These are phyloP conservation scores for Caenorhabditis auriculariae DNA, from an alignment of 2,888 invertebrate genomes.

Conservation along the genomic window DNA sequence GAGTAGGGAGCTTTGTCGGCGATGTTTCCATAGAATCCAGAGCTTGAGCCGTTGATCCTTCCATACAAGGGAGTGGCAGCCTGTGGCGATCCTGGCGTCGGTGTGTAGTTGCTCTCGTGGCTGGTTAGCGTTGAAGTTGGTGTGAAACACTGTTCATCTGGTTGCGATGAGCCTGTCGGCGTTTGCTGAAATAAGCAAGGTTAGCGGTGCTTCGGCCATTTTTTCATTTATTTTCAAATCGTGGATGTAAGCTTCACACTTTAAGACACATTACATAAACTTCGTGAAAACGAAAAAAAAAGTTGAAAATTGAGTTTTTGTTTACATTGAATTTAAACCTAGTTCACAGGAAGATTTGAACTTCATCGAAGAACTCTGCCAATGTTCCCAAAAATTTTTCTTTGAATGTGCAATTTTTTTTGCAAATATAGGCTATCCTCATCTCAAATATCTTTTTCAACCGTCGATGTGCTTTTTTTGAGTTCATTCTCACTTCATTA, in stretches of 20 bases:
- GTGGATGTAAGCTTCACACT: too few species aligned
- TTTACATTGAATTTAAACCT: background rate
- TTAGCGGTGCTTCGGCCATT: too few species aligned
- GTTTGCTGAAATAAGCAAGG: too few species aligned
- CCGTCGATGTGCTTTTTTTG: background rate
- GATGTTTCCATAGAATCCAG: constrained; percentile 31
- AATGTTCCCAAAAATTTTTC: too few species aligned
- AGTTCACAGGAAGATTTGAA: background rate
- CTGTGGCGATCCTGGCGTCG: constrained; percentile 47
- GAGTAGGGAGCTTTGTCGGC: constrained; percentile 32
- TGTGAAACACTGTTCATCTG: constrained; percentile 50
- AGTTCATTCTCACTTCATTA: background rate
- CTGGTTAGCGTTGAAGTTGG: constrained; percentile 51
- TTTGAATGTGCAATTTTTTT: too few species aligned
- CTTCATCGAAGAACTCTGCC: background rate
- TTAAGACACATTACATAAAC: too few species aligned
- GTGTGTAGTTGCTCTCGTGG: constrained; percentile 45
- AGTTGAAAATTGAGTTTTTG: background rate
- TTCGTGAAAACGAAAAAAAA: too few species aligned
- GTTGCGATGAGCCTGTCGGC: constrained; percentile 41
- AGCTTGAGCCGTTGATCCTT: constrained; percentile 19
- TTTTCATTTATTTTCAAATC: too few species aligned
- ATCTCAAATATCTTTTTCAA: background rate
- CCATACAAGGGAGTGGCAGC: constrained; percentile 20
- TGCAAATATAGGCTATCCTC: too few species aligned